Base-by-base conservation (phyloP, 2,113 vertebrate genomes). In the Climacteris rufus region DNA sequence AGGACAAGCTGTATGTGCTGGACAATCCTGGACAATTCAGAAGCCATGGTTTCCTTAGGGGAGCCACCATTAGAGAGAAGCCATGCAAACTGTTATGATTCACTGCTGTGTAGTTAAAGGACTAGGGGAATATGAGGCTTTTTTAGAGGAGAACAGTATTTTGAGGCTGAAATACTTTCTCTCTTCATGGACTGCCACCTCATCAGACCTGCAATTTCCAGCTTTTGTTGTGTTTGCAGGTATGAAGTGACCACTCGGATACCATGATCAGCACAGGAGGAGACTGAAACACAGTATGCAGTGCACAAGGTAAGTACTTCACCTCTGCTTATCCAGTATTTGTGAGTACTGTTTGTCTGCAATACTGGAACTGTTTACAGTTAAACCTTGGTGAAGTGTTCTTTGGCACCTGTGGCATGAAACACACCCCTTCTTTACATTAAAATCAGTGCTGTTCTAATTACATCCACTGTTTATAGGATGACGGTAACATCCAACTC, bases 351-450 rank as follows among this genome's bases (percentile, higher is more conserved):
- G 37, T 37, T 87, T 10, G 3, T 53, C 33, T 61, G 37, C 45
- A n/a, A 23, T 42, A 27, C 37, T 70, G 42, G 17, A 75, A 30
- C 45, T 63, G 13, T 59, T 92, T 33, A 42, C 11, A 2, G 52
- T 42, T 90, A 19, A 56, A 28, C 56, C 19, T 66, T 52, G 24
- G 24, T 47, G 49, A 56, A 66, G 61, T 87, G 44, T 53, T 53
- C 45, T 91, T 94, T 93, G 92, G 83, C 65, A 64, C 31, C 28
- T 3, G 3, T 49, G 64, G 49, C 68, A 82, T 81, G 85, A 92
- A 83, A 52, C 45, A 54, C 65, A 86, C 30, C 60, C 69, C 61
- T 92, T 81, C 64, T 94, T 57, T 89, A 83, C 90, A 82, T 69
- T 81, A 75, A 87, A 78, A 87, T 83, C 56, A 50, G 11, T 89